Evolutionary conservation across 2,113 vertebrate genomes (phyloP).

Genomic region (Coryphaenoides rupestris): DNA sequence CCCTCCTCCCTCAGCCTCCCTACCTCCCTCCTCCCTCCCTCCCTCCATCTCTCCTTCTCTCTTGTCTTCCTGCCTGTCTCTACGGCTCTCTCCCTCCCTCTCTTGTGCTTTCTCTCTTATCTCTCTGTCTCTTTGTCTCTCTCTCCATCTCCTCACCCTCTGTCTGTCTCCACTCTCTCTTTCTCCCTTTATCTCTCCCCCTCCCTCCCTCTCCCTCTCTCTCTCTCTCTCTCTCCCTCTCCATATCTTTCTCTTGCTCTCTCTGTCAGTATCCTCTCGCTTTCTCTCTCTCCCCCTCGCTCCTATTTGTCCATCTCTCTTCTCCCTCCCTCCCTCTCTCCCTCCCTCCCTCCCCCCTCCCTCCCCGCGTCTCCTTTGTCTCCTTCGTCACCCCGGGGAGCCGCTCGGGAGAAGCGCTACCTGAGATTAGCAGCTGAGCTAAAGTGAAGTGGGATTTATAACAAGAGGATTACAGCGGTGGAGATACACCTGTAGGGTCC

Average conservation of each 20-base stretch:
- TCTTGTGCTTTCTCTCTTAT: no score
- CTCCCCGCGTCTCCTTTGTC: conserved; percentile 35
- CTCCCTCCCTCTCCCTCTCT: background rate
- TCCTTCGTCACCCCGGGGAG: conserved; percentile 64
- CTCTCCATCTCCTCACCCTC: background rate
- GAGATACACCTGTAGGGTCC: conserved; percentile 70
- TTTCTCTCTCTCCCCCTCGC: conserved; percentile 10
- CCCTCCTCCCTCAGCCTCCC: background rate
- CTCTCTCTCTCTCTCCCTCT: background rate
- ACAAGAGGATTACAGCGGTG: conserved; percentile 73
- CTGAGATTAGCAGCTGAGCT: conserved; percentile 72
- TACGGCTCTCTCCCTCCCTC: background rate
- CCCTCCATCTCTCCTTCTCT: background rate
- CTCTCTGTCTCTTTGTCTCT: background rate
- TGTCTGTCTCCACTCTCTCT: background rate
- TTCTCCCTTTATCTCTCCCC: background rate
- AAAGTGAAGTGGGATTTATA: conserved; percentile 79
- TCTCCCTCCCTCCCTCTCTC: conserved; percentile 8
- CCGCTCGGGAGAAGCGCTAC: conserved; percentile 77
- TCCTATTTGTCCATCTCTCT: background rate
- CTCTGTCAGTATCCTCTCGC: conserved; percentile 1
- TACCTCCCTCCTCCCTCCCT: background rate
- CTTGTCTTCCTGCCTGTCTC: background rate
- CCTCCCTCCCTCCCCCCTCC: conserved; percentile 41
- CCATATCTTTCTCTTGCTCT: background rate